Percentiles rank a stretch among this genome's conserved stretches.
Evolutionary conservation across 2,888 invertebrate species (phyloP).

Genomic region (Amblyjoppa proteus): DNA sequence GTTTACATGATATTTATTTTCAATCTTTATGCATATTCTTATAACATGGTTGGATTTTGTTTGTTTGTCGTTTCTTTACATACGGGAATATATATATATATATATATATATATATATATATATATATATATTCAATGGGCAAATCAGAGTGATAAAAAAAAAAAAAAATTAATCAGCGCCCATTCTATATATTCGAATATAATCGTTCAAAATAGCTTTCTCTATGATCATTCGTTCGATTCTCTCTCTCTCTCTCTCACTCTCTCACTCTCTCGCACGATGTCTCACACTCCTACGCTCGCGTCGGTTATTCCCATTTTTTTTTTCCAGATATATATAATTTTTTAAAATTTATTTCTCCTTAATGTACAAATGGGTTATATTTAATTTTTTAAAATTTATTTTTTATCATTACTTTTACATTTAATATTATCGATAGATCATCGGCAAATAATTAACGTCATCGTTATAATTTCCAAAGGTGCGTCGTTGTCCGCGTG

Average conservation of each 20-base stretch:
- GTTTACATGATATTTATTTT: constrained; percentile 81
- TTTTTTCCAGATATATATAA: constrained; percentile 41
- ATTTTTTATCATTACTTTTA: constrained; percentile 68
- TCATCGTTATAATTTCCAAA: constrained; percentile 66
- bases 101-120: constrained; percentile 80
- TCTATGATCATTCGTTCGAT: constrained; percentile 60
- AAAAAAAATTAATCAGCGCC: constrained; percentile 78
- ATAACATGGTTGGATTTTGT: constrained; percentile 72
- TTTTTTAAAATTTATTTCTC: constrained; percentile 60
- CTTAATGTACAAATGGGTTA: constrained; percentile 76
- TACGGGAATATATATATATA: constrained; percentile 79
- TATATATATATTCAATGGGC: constrained; percentile 78
- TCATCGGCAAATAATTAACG: constrained; percentile 69
- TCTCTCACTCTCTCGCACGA: constrained; percentile 58
- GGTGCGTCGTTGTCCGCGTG: constrained; percentile 66
- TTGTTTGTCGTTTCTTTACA: constrained; percentile 70
- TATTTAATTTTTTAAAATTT: constrained; percentile 72
- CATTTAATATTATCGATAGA: constrained; percentile 71
- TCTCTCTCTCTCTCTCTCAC: constrained; percentile 57
- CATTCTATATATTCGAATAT: constrained; percentile 73
- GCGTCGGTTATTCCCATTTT: constrained; percentile 37
- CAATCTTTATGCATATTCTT: constrained; percentile 77
- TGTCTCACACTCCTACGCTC: constrained; percentile 41
- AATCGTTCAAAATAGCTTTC: constrained; percentile 64
- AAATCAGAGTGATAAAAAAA: constrained; percentile 79